Evolutionary conservation across 2,113 vertebrate species (phyloP), one percentile per base, ranked within the genome.

Genomic region (Pica pica): DNA sequence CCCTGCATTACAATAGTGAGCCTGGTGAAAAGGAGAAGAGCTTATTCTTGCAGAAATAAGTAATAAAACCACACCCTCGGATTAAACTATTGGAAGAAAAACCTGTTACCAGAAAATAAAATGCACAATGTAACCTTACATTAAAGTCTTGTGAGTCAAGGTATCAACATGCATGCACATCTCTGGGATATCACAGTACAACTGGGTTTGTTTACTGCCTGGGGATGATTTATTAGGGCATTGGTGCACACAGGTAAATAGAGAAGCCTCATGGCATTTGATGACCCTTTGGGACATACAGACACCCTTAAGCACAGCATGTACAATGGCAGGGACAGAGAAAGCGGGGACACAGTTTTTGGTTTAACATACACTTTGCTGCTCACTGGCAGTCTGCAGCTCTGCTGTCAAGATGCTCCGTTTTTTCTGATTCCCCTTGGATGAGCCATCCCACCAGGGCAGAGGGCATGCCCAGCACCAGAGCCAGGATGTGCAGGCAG

Each of bases 401-500:
- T 44, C 52, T 41, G 28, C n/a, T 55, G 52, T 18, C 26, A 26
- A 20, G 50, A 3, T 16, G n/a, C 6, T 56, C 13, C 49, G 4
- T 31, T 11, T 64, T 42, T 52, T 26, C 13, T 9, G 10, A 19
- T 50, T 6, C 12, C 17, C 26, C n/a, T 8, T 1, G 26, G 67
- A 24, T 21, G 28, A 50, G 39, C 28, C 56, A 53, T 28, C 33
- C 46, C 56, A 30, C 2, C 0, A 5, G 44, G 31, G 35, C 81
- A 50, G 42, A 17, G 37, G 37, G 15, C 13, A 19, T 4, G 49
- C 11, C 14, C 16, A 10, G 68, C 12, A 16, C 9, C 0, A 0
- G 15, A 28, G 27, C 2, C 0, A 30, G 23, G 55, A 35, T 6
- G 10, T 3, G 3, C 10, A 59, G 39, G 59, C 44, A 77, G 31